These are phyloP conservation scores for Laticauda laticaudata DNA, from an alignment of 2,113 vertebrate species.

Conservation along the genomic window DNA sequence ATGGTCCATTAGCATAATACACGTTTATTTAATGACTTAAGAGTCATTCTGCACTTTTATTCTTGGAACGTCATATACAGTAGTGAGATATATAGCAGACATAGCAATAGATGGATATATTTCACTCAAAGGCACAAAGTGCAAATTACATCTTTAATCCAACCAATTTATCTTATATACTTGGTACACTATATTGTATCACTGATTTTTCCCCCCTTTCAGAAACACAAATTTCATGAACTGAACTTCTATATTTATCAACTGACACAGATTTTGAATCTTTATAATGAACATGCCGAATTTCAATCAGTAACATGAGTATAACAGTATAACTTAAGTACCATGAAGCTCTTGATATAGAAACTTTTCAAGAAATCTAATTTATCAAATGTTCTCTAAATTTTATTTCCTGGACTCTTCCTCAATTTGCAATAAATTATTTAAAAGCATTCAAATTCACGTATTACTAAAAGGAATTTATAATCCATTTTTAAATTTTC, in stretches of 20 bases:
- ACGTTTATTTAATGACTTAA: background rate
- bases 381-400: background rate
- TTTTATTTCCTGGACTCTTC: background rate
- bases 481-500: constrained; percentile 5
- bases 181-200: background rate
- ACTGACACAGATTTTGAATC: background rate
- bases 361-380: background rate
- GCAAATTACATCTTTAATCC: background rate
- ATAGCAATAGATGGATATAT: background rate
- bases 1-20: background rate
- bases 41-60: constrained; percentile 12
- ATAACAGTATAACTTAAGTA: background rate
- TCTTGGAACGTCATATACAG: background rate
- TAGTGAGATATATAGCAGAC: background rate
- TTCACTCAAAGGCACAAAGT: background rate
- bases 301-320: background rate
- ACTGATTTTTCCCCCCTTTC: background rate
- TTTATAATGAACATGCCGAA: background rate
- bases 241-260: background rate
- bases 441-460: background rate
- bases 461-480: background rate
- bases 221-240: background rate
- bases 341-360: background rate
- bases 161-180: background rate
- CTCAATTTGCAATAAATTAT: background rate